Base-by-base conservation (phyloP, 2,113 vertebrate genomes). In the Ictidomys tridecemlineatus region DNA sequence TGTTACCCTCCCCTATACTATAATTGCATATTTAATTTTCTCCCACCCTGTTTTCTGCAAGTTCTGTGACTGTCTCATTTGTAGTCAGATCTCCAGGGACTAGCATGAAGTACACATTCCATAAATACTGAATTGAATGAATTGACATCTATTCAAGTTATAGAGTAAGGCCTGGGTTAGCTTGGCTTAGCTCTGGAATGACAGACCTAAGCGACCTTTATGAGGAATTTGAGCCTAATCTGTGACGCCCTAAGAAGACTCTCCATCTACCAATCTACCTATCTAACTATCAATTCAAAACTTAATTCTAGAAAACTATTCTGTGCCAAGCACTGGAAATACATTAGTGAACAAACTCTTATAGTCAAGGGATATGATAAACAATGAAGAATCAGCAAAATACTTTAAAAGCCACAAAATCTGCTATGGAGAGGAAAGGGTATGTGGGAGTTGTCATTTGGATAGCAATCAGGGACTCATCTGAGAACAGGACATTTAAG, bases 111-210 rank as follows among this genome's bases (percentile, higher is more conserved):
- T 76, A 78, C 74, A 45, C 2, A 61, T 45, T 94, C 51, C 20
- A 30, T 86, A 79, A 93, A 65, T 86, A 93, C 26, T 65, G 77
- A 48, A 70, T 45, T 67, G 61, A 90, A 87, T 67, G 11, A 74
- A 83, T 4, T 78, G 65, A 88, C 10, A 42, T 17, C 8, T 70
- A 18, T 39, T n/a, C 83, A 69, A 76, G 51, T n/a, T 77, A 67
- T 24, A 11, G 83, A 76, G 65, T 72, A 69, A 82, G 61, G 20
- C 65, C 28, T 82, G 42, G 17, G 32, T 92, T 1, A 30, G 9
- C 76, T 84, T 83, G 77, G 32, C 42, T 95, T 32, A 76, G 37
- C 45, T 84, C 80, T 88, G 70, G 30, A 95, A 87, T 89, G 79
- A 93, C 14, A 85, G 53, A 85, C 26, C 3, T 26, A 48, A 76